Conservation (phyloP, 2,113 vertebrate species). For the Sisor rabdophorus region DNA sequence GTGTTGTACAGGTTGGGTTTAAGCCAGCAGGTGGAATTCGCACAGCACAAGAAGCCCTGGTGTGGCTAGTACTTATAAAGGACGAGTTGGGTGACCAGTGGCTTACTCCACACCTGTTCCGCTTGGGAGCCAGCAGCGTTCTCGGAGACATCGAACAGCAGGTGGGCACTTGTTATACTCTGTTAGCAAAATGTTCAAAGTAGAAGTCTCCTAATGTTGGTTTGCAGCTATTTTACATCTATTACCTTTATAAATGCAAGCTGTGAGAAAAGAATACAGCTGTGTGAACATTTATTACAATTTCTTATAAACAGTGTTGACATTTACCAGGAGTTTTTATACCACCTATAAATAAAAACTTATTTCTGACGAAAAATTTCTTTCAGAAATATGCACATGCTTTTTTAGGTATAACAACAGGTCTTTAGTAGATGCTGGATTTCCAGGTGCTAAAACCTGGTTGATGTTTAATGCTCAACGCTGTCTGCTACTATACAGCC, state of each 20-base stretch:
- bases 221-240: neutral
- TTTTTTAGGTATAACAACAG: neutral
- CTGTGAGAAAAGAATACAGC: neutral
- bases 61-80: constrained; percentile 88
- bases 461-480: neutral
- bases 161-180: constrained; percentile 63
- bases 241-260: constrained; percentile 2
- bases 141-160: constrained; percentile 90
- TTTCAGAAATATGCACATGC: neutral
- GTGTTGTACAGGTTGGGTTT: constrained; percentile 72
- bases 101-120: constrained; percentile 83
- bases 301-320: no score
- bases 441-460: neutral
- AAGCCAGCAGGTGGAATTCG: constrained; percentile 96
- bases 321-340: neutral
- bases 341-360: no score
- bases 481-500: neutral
- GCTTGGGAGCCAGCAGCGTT: constrained; percentile 90
- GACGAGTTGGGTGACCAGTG: constrained; percentile 88
- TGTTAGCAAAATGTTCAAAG: neutral
- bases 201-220: neutral
- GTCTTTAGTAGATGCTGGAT: neutral
- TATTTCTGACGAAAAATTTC: neutral
- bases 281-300: neutral
- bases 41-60: constrained; percentile 80